Percentiles rank a stretch among this genome's conserved stretches.
Conservation (phyloP, 1,140 invertebrate genomes). For the Scaptomyza montana region DNA sequence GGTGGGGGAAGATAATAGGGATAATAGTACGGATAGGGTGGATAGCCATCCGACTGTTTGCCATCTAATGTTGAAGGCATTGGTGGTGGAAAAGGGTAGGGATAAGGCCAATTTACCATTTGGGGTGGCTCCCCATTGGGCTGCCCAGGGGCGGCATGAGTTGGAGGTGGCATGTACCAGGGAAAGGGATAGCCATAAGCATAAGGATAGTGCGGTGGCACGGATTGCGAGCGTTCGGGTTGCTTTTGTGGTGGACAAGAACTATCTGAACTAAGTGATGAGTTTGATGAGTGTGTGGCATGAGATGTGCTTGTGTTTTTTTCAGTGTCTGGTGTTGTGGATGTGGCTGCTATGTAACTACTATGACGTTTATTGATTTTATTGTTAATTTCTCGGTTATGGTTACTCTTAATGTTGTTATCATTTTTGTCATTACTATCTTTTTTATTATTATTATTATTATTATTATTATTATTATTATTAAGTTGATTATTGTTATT, state of each 20-base stretch:
- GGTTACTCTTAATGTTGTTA: slow-evolving; percentile 48
- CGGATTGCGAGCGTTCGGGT: slow-evolving; percentile 58
- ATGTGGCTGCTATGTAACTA: slow-evolving; percentile 55
- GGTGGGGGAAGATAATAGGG: slow-evolving; percentile 68
- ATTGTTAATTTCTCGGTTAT: slow-evolving; percentile 67
- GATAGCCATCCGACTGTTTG: slow-evolving; percentile 48
- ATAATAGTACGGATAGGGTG: slow-evolving; percentile 74
- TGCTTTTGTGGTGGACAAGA: slow-evolving; percentile 46
- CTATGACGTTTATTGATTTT: slow-evolving; percentile 69
- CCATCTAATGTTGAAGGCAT: slow-evolving; percentile 46
- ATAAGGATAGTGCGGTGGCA: slow-evolving; percentile 74
- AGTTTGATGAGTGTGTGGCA: slow-evolving; percentile 69
- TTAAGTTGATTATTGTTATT: slow-evolving; percentile 46
- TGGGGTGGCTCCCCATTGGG: slow-evolving; percentile 36
- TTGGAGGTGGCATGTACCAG: slow-evolving; percentile 68
- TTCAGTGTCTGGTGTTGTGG: slow-evolving; percentile 20
- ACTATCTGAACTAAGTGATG: slow-evolving; percentile 71
- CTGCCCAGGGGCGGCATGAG: slow-evolving; percentile 2
- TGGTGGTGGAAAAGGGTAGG: slow-evolving; percentile 64
- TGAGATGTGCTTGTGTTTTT: slow-evolving; percentile 28
- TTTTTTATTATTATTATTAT: slow-evolving; percentile 52
- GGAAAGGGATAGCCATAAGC: slow-evolving; percentile 71
- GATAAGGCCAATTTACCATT: slow-evolving; percentile 61
- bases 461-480: slow-evolving; percentile 60
- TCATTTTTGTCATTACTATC: slow-evolving; percentile 36